These are phyloP conservation scores for Bufotes viridis DNA, from an alignment of 2,797 vertebrate species.

Conservation along the genomic window DNA sequence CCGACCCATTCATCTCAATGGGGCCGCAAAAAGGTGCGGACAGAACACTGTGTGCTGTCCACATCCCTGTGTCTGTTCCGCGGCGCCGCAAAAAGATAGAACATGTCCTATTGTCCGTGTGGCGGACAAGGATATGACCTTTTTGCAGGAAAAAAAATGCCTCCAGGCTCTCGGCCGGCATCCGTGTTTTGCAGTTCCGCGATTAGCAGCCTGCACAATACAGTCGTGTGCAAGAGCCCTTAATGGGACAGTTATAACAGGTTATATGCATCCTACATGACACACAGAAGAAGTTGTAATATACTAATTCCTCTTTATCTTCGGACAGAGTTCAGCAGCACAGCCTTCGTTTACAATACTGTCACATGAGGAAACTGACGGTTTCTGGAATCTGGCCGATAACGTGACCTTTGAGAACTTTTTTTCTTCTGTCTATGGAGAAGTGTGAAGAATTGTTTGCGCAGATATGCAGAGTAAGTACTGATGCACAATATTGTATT, in stretches of 20 bases:
- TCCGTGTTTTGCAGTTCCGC: too few species aligned
- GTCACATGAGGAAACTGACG: not conserved
- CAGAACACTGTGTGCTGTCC: too few species aligned
- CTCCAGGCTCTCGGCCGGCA: too few species aligned
- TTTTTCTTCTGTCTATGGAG: not conserved
- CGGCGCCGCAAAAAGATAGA: too few species aligned
- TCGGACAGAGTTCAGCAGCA: not conserved
- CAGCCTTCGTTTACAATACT: not conserved
- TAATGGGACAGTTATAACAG: not conserved
- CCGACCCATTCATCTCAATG: too few species aligned
- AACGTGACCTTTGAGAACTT: slow-evolving; percentile 17
- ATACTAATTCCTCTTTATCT: not conserved
- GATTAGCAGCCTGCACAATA: too few species aligned
- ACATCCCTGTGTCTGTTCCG: too few species aligned
- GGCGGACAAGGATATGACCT: too few species aligned
- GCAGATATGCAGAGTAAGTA: slow-evolving; percentile 20
- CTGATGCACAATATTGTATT: not conserved
- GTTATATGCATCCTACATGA: not conserved
- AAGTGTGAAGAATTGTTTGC: slow-evolving; percentile 8
- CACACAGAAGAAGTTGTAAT: not conserved
- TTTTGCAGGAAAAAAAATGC: too few species aligned
- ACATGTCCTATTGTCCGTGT: too few species aligned
- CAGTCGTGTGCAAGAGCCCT: too few species aligned
- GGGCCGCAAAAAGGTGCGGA: too few species aligned
- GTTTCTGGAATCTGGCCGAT: not conserved